A percentile compares a stretch with the other conserved stretches of the same genome.
Conservation (phyloP, 2,113 vertebrate genomes). For the Rhinolophus sinicus region DNA sequence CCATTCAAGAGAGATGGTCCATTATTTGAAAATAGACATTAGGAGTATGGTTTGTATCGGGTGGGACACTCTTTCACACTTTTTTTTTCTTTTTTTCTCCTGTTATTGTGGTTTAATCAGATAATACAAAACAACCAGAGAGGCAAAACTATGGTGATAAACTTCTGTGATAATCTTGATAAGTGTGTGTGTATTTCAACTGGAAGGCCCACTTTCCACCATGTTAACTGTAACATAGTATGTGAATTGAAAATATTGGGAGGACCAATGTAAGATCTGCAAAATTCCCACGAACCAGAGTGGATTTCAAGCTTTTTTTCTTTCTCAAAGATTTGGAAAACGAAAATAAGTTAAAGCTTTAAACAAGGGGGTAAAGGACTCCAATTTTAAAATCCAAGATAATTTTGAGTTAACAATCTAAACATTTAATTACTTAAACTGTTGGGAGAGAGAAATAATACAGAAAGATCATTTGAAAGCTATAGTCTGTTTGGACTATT, state of each 20-base stretch:
- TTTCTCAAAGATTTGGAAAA: not conserved
- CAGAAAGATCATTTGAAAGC: not conserved
- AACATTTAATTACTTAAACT: not conserved
- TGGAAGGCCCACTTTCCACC: not conserved
- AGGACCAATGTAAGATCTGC: not conserved
- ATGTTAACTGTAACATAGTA: not conserved
- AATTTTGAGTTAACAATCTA: slow-evolving; percentile 2
- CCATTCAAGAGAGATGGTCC: not conserved
- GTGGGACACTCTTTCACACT: not conserved
- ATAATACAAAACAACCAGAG: not conserved
- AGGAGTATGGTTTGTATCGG: not conserved
- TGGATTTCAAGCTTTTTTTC: not conserved
- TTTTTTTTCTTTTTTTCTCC: not conserved
- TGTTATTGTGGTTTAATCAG: not conserved
- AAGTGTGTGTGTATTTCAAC: not conserved
- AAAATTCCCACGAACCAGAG: not conserved
- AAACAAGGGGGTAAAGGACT: not conserved
- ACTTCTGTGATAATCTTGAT: not conserved
- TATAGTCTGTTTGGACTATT: not conserved
- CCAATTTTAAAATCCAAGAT: slow-evolving; percentile 5
- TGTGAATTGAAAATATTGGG: not conserved
- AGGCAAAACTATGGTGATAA: not conserved
- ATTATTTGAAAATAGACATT: not conserved
- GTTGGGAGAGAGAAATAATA: not conserved
- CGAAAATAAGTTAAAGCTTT: slow-evolving; percentile 16